Evolutionary conservation across 1,140 invertebrate species (phyloP), one percentile per base, ranked within the genome.

Genomic region (Galleria mellonella): DNA sequence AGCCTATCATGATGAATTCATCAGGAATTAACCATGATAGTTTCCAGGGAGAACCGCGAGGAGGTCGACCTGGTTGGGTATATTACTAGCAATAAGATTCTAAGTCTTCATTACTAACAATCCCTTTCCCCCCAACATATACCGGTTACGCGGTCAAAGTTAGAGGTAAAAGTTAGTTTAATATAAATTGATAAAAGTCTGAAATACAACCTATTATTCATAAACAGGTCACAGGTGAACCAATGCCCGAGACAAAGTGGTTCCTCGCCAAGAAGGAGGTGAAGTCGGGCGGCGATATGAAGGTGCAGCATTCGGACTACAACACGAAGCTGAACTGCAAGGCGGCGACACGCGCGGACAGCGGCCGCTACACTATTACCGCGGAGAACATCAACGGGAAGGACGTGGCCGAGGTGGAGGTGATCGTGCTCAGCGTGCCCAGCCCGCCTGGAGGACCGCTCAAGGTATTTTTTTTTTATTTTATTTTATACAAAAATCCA

Each of bases 371-470:
- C 69, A 95, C 93, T 4, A 89, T 99, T 41, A 94, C 91, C 13
- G 96, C 98, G 30, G 96, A 97, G 74, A 99, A 99, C 72, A 87
- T 89, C 15, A 98, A 96, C 63, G 98, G 98, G 9, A 94, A 93
- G 71, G 97, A 98, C 63, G 92, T 92, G 11, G 97, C 96, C 9
- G 93, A 94, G 46, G 94, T 99, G 0, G 95, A 94, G 57, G 97
- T 99, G 4, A 95, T 92, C 23, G 95, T 99, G 0, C 87, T 99
- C 32, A 96, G 97, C 63, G 94, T 92, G 56, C 96, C 97, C 0
- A 91, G 91, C 42, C 90, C 95, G 48, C 97, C 97, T n/a, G 92
- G 93, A 78, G 97, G 96, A 57, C 97, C 97, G 1, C 88, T 98
- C 0, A 94, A 97, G 82, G 92, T 89, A 23, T 36, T 46, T 47